Conservation (phyloP, 2,888 invertebrate genomes). For the Callyntrura sp. region DNA sequence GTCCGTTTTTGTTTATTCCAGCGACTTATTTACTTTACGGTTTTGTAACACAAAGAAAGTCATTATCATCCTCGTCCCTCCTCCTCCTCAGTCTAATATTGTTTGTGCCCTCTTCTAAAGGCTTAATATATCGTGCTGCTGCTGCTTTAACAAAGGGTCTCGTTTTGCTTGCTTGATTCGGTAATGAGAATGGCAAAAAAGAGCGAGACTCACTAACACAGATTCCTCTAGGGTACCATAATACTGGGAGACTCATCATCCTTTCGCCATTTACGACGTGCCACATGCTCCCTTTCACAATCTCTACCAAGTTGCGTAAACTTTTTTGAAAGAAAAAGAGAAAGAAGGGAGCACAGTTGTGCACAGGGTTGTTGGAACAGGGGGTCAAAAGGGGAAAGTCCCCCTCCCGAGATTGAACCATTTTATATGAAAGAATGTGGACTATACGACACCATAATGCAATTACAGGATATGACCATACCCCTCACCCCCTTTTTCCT, state of each 20-base stretch:
- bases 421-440: too few relatives aligned
- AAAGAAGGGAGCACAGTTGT: constrained; percentile 21
- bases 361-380: too few relatives aligned
- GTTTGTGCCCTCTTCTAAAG: neutral
- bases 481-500: too few relatives aligned
- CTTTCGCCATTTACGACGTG: constrained; percentile 76
- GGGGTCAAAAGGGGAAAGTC: too few relatives aligned
- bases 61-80: neutral
- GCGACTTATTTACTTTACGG: constrained; percentile 56
- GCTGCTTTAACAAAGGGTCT: too few relatives aligned
- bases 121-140: neutral
- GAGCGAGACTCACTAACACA: constrained; percentile 55
- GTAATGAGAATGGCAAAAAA: constrained; percentile 52
- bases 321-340: constrained; percentile 44
- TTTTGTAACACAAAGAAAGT: constrained; percentile 42
- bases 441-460: too few relatives aligned
- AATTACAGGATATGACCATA: too few relatives aligned
- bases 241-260: constrained; percentile 74
- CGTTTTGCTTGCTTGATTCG: constrained; percentile 34
- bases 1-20: constrained; percentile 13
- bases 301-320: constrained; percentile 69
- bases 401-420: too few relatives aligned
- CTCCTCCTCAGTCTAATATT: neutral
- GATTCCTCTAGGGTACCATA: constrained; percentile 77
- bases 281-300: constrained; percentile 77